A percentile compares a stretch with the other conserved stretches of the same genome.
phyloP scores from a whole-genome alignment of 2,113 vertebrate species.

The Candoia aspera region DNA sequence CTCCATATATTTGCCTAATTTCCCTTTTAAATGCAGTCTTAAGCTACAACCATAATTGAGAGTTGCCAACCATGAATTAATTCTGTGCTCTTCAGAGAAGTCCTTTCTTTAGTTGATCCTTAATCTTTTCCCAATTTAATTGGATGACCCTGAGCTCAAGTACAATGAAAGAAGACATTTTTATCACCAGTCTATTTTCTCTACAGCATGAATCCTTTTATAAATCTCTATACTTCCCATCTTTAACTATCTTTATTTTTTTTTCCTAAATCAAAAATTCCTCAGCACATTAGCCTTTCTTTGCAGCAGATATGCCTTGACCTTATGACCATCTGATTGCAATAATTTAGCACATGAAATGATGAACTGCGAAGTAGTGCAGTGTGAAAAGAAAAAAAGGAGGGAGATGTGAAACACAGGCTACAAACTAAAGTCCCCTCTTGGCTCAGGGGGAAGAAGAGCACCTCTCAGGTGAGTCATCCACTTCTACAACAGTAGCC shows the following conservation, averaged over 20 bases:
- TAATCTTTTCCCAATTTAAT: not conserved
- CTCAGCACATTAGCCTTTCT: not conserved
- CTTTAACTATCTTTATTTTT: not conserved
- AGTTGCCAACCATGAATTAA: not conserved
- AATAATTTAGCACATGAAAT: not conserved
- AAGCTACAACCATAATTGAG: not conserved
- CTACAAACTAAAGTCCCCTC: too few relatives aligned
- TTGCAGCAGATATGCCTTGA: not conserved
- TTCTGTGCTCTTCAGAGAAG: not conserved
- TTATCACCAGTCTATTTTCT: not conserved
- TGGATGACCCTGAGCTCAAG: not conserved
- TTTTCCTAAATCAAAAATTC: not conserved
- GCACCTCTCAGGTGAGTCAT: too few relatives aligned
- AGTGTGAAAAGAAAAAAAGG: not conserved
- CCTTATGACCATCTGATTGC: not conserved
- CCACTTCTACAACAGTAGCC: too few relatives aligned
- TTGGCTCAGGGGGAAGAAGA: too few relatives aligned
- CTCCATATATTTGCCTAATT: not conserved
- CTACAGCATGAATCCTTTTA: not conserved
- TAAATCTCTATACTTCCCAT: not conserved
- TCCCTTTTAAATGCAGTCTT: not conserved
- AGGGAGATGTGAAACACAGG: not conserved
- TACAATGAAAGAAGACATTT: not conserved
- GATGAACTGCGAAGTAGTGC: not conserved
- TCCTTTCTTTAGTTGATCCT: not conserved